A percentile compares a stretch with the other conserved stretches of the same genome.
Evolutionary conservation across 2,797 vertebrate species (phyloP).

Genomic region (Xenops minutus): DNA sequence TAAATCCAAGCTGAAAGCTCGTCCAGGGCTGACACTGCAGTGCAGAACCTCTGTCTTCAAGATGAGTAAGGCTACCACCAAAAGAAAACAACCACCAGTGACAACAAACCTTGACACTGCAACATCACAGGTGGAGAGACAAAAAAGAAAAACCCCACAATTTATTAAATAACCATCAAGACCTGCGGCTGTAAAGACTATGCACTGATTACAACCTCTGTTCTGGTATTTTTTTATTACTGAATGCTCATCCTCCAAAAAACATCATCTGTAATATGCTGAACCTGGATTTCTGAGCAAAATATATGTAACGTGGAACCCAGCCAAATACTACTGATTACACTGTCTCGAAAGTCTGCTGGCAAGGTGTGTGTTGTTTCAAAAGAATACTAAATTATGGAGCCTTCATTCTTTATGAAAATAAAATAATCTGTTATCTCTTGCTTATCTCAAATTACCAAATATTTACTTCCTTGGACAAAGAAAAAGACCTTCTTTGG

Average conservation of each 20-base stretch:
- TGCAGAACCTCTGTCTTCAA: not conserved
- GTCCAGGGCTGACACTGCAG: not conserved
- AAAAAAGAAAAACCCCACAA: not conserved
- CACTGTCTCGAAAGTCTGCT: not conserved
- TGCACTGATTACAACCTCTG: not conserved
- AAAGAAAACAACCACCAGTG: not conserved
- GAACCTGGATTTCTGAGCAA: not conserved
- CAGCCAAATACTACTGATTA: not conserved
- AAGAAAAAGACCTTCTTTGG: not conserved
- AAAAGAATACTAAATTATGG: not conserved
- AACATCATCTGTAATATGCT: not conserved
- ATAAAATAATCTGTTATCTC: not conserved
- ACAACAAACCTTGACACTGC: not conserved
- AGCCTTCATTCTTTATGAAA: not conserved
- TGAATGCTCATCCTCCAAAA: not conserved
- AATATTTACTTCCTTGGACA: not conserved
- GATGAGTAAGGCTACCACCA: not conserved
- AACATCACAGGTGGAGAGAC: not conserved
- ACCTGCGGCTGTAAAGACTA: not conserved
- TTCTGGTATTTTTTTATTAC: not conserved
- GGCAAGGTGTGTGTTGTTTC: not conserved
- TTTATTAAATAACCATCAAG: not conserved
- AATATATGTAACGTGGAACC: not conserved
- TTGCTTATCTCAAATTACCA: not conserved
- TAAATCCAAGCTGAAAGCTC: constrained; percentile 31